phyloP scores from a whole-genome alignment of 2,888 invertebrate species.

The Synanthedon myopaeformis region DNA sequence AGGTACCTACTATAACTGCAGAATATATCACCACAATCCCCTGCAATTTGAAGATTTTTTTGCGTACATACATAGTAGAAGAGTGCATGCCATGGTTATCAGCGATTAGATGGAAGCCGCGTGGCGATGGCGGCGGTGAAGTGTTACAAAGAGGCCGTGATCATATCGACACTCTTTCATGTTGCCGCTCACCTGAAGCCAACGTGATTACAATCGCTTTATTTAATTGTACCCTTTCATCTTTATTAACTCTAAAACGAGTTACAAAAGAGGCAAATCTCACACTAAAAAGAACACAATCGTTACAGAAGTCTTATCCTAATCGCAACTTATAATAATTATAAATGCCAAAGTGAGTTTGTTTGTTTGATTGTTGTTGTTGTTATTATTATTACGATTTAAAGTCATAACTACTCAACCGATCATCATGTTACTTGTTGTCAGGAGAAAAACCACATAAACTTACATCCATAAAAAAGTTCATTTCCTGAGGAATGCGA shows the following conservation, averaged over 20 bases:
- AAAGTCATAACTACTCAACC: too few relatives aligned
- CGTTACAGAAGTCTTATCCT: too few relatives aligned
- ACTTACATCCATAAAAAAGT: too few relatives aligned
- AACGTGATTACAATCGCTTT: constrained; percentile 27
- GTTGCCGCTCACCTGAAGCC: constrained; percentile 44
- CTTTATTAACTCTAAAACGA: constrained; percentile 16
- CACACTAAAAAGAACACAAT: not conserved
- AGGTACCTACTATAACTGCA: too few relatives aligned
- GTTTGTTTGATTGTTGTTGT: too few relatives aligned
- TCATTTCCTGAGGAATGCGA: too few relatives aligned
- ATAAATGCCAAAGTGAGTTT: too few relatives aligned
- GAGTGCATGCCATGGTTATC: constrained; percentile 48
- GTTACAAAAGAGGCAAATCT: constrained; percentile 9
- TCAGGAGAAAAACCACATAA: too few relatives aligned
- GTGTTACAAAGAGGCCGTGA: constrained; percentile 46
- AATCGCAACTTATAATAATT: too few relatives aligned
- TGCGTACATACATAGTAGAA: constrained; percentile 44
- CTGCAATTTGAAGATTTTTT: constrained; percentile 11
- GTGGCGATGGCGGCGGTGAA: constrained; percentile 40
- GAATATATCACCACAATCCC: not conserved
- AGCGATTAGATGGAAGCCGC: constrained; percentile 50
- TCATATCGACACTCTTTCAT: constrained; percentile 50
- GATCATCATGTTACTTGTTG: too few relatives aligned
- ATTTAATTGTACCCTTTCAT: constrained; percentile 42
- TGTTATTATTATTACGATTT: too few relatives aligned